Evolutionary conservation across 2,888 invertebrate species (phyloP).

Genomic region (Eumacrocentrus americanus): DNA sequence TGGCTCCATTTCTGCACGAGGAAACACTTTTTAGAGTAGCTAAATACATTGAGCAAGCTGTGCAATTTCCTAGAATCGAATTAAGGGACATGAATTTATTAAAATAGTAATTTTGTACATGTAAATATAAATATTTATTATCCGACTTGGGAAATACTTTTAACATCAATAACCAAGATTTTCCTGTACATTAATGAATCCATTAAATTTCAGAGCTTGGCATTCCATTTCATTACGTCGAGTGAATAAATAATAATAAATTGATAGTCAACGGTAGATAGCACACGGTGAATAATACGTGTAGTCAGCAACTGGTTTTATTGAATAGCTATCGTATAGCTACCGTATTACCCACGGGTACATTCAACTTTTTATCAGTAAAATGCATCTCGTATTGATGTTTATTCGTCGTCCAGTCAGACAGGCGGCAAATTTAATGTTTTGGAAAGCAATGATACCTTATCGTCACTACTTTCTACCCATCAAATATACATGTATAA

Average conservation of each 20-base stretch:
- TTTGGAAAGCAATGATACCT: neutral
- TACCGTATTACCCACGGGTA: neutral
- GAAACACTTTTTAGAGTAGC: conserved; percentile 76
- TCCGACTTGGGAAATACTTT: neutral
- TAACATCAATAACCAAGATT: too few relatives aligned
- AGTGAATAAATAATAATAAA: neutral
- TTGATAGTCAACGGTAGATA: neutral
- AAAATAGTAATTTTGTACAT: conserved; percentile 24
- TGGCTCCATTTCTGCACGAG: conserved; percentile 82
- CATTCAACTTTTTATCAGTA: neutral
- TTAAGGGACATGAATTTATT: conserved; percentile 46
- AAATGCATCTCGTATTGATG: neutral
- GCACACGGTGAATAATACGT: neutral
- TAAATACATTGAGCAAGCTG: conserved; percentile 78
- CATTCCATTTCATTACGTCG: neutral
- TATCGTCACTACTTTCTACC: neutral
- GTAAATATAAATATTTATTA: conserved; percentile 17
- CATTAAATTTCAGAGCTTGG: neutral
- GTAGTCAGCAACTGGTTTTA: too few relatives aligned
- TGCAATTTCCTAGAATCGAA: conserved; percentile 67
- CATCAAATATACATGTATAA: too few relatives aligned
- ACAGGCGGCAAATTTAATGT: neutral
- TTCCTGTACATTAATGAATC: too few relatives aligned
- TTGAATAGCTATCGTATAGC: too few relatives aligned
- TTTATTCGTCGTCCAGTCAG: too few relatives aligned